Evolutionary conservation across 2,888 invertebrate species (phyloP).

Genomic region (Polymixis lichenea): DNA sequence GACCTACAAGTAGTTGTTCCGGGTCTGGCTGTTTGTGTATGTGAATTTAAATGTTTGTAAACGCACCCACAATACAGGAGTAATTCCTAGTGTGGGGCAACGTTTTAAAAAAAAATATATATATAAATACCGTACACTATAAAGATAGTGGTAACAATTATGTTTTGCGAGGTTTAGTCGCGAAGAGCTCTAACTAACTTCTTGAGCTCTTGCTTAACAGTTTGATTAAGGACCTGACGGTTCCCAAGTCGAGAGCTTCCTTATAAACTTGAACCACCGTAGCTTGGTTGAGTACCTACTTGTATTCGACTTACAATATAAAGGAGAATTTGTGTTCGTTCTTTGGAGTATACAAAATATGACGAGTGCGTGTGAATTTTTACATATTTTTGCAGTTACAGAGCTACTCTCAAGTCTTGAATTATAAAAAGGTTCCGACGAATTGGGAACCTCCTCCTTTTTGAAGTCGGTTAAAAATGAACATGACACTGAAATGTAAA

Average conservation of each 20-base stretch:
- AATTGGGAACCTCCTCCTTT: no score
- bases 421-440: no score
- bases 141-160: slow-evolving; percentile 58
- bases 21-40: no score
- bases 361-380: neutral
- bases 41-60: no score
- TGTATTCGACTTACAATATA: slow-evolving; percentile 35
- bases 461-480: no score
- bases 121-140: slow-evolving; percentile 20
- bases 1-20: no score
- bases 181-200: slow-evolving; percentile 60
- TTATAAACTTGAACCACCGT: slow-evolving; percentile 54
- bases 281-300: slow-evolving; percentile 39
- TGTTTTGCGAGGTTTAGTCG: slow-evolving; percentile 55
- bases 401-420: neutral
- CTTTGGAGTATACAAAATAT: neutral
- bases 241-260: slow-evolving; percentile 55
- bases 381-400: neutral
- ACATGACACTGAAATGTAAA: no score
- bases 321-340: slow-evolving; percentile 31
- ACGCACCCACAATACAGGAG: no score
- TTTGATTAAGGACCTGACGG: slow-evolving; percentile 63
- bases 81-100: no score
- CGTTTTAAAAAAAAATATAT: no score
- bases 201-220: slow-evolving; percentile 62